Evolutionary conservation across 2,113 vertebrate genomes (phyloP).

Genomic region (human): GRCh38 chr22:48922001-48922500

Average conservation of each 20-base stretch:
- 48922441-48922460: background rate
- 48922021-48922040: accelerated
- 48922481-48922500: background rate
- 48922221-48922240: background rate
- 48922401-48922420: too few species aligned
- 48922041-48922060: accelerated
- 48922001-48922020: accelerated
- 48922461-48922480: accelerated
- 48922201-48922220: accelerated
- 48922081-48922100: accelerated
- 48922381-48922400: background rate
- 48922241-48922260: background rate
- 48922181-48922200: accelerated
- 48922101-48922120: accelerated
- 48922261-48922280: background rate
- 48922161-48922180: accelerated
- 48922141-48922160: background rate
- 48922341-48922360: background rate
- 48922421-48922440: too few species aligned
- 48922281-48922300: background rate
- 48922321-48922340: too few species aligned
- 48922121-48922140: too few species aligned
- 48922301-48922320: too few species aligned
- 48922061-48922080: accelerated
- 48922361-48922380: too few species aligned